phyloP scores from a whole-genome alignment of 1,140 invertebrate genomes.

The Micrasema minimum region DNA sequence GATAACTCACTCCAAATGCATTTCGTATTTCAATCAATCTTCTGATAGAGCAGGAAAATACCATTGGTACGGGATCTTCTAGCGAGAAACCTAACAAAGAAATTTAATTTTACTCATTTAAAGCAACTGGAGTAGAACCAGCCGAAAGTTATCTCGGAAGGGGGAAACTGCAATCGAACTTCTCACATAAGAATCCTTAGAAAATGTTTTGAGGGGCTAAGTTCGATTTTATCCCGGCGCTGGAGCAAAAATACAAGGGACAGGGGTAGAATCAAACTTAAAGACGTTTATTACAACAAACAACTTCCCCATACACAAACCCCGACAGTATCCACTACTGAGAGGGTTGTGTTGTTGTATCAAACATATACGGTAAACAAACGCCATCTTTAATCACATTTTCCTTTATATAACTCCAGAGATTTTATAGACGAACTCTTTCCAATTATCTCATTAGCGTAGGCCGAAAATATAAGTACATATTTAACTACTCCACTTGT shows the following conservation, averaged over 20 bases:
- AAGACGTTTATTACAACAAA: slow-evolving; percentile 54
- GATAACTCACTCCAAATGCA: too few relatives aligned
- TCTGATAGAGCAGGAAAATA: too few relatives aligned
- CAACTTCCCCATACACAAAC: slow-evolving; percentile 40
- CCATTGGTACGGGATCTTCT: slow-evolving; percentile 12
- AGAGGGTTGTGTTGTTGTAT: slow-evolving; percentile 23
- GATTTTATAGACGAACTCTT: background rate
- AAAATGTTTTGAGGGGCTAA: slow-evolving; percentile 52
- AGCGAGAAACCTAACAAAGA: slow-evolving; percentile 46
- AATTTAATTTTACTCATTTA: slow-evolving; percentile 51
- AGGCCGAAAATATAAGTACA: too few relatives aligned
- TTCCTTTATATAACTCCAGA: slow-evolving; percentile 4
- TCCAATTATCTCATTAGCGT: too few relatives aligned
- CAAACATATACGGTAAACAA: slow-evolving; percentile 27
- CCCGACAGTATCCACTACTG: slow-evolving; percentile 1
- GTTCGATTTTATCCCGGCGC: slow-evolving; percentile 52
- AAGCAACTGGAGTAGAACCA: slow-evolving; percentile 44
- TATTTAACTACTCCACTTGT: too few relatives aligned
- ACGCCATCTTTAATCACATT: slow-evolving; percentile 34
- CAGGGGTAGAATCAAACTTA: slow-evolving; percentile 52
- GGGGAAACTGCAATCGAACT: slow-evolving; percentile 53
- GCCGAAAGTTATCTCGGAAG: slow-evolving; percentile 46
- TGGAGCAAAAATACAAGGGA: slow-evolving; percentile 52
- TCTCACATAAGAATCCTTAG: slow-evolving; percentile 53
- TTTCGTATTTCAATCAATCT: too few relatives aligned